Percentiles rank a stretch among this genome's conserved stretches.
Evolutionary conservation across 2,888 invertebrate genomes (phyloP).

Genomic region (Melinaea menophilus): DNA sequence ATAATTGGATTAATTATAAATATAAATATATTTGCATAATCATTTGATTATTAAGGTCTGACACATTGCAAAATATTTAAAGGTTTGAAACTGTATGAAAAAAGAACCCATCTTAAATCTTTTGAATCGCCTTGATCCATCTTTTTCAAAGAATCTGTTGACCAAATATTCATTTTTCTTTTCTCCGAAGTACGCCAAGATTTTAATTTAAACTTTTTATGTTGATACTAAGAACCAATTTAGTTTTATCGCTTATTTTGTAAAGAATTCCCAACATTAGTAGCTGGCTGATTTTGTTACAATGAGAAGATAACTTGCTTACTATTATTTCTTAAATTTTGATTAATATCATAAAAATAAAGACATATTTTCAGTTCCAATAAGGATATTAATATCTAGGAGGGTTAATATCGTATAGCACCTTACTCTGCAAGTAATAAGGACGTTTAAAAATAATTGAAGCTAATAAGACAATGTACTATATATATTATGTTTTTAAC

Average conservation of each 20-base stretch:
- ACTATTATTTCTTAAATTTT: too few species aligned
- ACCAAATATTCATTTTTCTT: slow-evolving; percentile 21
- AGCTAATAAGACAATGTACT: too few species aligned
- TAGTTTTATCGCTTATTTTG: slow-evolving; percentile 6
- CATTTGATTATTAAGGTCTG: too few species aligned
- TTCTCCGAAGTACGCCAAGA: slow-evolving; percentile 15
- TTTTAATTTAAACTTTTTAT: slow-evolving; percentile 21
- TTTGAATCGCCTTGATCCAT: slow-evolving; percentile 3
- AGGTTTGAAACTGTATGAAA: not conserved
- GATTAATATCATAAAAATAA: too few species aligned
- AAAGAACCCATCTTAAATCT: slow-evolving; percentile 9
- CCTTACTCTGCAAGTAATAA: too few species aligned
- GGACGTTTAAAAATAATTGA: too few species aligned
- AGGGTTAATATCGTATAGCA: too few species aligned
- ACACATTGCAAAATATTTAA: too few species aligned
- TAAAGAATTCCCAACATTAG: not conserved
- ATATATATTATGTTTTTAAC: not conserved
- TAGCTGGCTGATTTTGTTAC: not conserved
- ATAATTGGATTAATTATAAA: too few species aligned
- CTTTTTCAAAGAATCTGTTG: slow-evolving; percentile 16
- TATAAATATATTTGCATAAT: too few species aligned
- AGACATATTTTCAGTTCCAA: too few species aligned
- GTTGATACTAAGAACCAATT: slow-evolving; percentile 12
- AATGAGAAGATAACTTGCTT: not conserved
- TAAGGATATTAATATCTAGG: too few species aligned